Evolutionary conservation across 2,113 vertebrate species (phyloP).

Genomic region (Strix uralensis): DNA sequence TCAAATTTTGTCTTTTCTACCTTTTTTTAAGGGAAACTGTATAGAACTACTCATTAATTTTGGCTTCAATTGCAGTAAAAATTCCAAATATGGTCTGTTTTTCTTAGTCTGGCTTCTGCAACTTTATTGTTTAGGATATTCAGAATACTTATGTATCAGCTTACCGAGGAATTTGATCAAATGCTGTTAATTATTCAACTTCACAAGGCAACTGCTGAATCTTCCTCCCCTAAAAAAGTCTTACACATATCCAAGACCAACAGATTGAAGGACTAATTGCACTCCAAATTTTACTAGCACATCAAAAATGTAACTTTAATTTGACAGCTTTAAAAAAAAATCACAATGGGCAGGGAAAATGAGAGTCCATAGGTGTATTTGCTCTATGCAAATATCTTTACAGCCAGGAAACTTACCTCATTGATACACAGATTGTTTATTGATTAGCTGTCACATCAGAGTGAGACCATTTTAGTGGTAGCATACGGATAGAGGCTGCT

Average conservation of each 20-base stretch:
- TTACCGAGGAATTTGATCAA: neutral
- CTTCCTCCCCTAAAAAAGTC: neutral
- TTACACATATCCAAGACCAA: neutral
- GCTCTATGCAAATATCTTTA: neutral
- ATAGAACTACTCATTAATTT: neutral
- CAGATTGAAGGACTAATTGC: neutral
- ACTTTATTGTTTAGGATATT: neutral
- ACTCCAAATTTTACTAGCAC: neutral
- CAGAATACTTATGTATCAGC: too few relatives aligned
- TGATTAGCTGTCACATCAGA: neutral
- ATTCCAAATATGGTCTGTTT: neutral
- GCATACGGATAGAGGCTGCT: rapidly evolving
- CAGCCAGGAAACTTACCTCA: neutral
- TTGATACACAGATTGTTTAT: neutral
- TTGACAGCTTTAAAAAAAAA: neutral
- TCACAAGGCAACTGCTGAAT: neutral
- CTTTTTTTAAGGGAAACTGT: neutral
- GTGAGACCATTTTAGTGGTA: neutral
- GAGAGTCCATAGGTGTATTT: neutral
- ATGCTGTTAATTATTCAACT: neutral
- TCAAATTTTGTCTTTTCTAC: neutral
- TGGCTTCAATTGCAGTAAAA: neutral
- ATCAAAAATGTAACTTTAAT: neutral
- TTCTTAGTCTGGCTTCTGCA: neutral
- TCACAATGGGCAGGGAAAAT: neutral